Evolutionary conservation across 2,888 invertebrate species (phyloP).

Genomic region (Bellardia pandia): DNA sequence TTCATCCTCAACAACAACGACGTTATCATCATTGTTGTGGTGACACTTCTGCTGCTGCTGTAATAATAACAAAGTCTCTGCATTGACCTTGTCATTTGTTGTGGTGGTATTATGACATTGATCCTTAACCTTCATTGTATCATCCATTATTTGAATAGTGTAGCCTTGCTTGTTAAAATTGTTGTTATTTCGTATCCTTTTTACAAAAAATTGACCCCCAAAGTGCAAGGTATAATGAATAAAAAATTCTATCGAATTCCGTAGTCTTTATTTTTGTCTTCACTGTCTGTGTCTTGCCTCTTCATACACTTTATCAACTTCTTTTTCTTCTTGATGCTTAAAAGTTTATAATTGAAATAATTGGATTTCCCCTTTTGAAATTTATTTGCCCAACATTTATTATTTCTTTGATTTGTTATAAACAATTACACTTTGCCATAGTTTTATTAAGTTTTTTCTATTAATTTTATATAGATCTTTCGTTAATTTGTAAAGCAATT

Average conservation of each 20-base stretch:
- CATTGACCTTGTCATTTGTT: constrained; percentile 68
- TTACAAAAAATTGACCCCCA: constrained; percentile 17
- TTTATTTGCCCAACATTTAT: neutral
- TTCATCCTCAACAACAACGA: neutral
- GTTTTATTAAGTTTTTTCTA: constrained; percentile 21
- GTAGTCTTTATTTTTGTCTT: constrained; percentile 51
- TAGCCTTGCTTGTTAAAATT: constrained; percentile 48
- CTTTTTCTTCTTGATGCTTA: constrained; percentile 7
- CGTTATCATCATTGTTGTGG: neutral
- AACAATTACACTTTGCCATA: constrained; percentile 14
- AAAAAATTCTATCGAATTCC: constrained; percentile 20
- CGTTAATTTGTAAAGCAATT: constrained; percentile 35
- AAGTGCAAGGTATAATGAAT: constrained; percentile 22
- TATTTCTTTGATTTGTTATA: constrained; percentile 4
- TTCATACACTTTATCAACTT: neutral
- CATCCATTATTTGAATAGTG: constrained; percentile 48
- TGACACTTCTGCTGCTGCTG: constrained; percentile 27
- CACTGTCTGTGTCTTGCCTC: constrained; percentile 37
- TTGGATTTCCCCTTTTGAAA: neutral
- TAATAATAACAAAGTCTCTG: constrained; percentile 39
- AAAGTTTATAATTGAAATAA: constrained; percentile 15
- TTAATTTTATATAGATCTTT: neutral
- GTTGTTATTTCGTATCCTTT: constrained; percentile 33
- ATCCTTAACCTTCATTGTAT: constrained; percentile 68
- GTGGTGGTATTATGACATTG: constrained; percentile 52